Percentiles rank a stretch among this genome's conserved stretches.
Conservation (phyloP, 23 tunicate species). For the Corella eumyota region DNA sequence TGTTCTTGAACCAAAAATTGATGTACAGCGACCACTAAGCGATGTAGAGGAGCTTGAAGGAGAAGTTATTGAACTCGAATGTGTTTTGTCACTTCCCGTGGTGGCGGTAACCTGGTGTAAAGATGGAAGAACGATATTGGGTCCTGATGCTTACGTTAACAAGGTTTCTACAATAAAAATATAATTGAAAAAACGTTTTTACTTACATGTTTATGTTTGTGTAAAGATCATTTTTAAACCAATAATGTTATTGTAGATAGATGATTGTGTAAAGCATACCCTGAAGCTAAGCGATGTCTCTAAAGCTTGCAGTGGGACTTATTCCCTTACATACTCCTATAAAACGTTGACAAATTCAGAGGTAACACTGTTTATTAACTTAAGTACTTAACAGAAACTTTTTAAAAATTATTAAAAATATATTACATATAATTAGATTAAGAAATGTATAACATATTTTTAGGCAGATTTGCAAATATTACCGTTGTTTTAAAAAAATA, state of each 20-base stretch:
- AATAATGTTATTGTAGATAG: constrained; percentile 17
- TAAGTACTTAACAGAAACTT: too few species aligned
- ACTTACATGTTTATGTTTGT: too few species aligned
- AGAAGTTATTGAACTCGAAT: constrained; percentile 11
- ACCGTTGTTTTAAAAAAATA: too few species aligned
- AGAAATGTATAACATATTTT: too few species aligned
- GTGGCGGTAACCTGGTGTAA: constrained; percentile 30
- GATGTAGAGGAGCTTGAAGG: constrained; percentile 15
- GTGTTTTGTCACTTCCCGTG: constrained; percentile 23
- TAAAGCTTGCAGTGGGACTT: constrained; percentile 4
- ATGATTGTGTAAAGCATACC: constrained; percentile 13
- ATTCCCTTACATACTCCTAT: constrained; percentile 10
- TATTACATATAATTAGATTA: too few species aligned
- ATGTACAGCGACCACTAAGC: constrained; percentile 17
- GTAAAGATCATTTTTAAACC: too few species aligned
- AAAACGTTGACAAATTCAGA: constrained; percentile 15
- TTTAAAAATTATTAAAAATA: too few species aligned
- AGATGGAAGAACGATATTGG: constrained; percentile 14
- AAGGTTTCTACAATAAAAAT: too few species aligned
- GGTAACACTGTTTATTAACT: constrained; percentile 16
- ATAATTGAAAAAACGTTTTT: too few species aligned
- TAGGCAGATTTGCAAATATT: not conserved
- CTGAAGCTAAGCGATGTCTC: not conserved
- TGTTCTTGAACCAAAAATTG: constrained; percentile 33
- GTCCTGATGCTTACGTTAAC: constrained; percentile 1